phyloP scores from a whole-genome alignment of 2,797 vertebrate genomes.

The Thalassophryne amazonica region DNA sequence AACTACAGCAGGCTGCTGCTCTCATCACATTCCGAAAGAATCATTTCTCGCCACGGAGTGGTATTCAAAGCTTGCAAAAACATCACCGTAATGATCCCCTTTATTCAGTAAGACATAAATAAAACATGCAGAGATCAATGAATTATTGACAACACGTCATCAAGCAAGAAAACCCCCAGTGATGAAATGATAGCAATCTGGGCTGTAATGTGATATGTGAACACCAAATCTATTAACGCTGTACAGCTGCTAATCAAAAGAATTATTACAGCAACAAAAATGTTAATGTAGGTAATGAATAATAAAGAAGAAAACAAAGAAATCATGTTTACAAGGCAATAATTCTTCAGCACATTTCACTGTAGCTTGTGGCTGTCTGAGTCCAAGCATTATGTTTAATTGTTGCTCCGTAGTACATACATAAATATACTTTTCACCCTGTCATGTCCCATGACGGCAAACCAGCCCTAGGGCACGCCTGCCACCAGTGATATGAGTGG shows the following conservation, averaged over 20 bases:
- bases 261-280: slow-evolving; percentile 25
- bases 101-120: slow-evolving; percentile 67
- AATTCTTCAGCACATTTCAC: slow-evolving; percentile 9
- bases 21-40: slow-evolving; percentile 54
- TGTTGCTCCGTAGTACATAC: too few relatives aligned
- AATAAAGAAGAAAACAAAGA: slow-evolving; percentile 37
- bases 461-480: too few relatives aligned
- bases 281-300: slow-evolving; percentile 21
- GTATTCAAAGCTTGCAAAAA: slow-evolving; percentile 55
- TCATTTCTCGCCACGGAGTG: slow-evolving; percentile 52
- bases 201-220: slow-evolving; percentile 32
- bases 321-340: slow-evolving; percentile 42
- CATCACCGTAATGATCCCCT: slow-evolving; percentile 58
- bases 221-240: slow-evolving; percentile 55
- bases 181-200: slow-evolving; percentile 61
- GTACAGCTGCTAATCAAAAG: slow-evolving; percentile 40
- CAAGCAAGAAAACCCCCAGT: slow-evolving; percentile 61
- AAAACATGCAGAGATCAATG: slow-evolving; percentile 68
- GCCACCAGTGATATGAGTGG: too few relatives aligned
- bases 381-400: too few relatives aligned
- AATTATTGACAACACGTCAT: slow-evolving; percentile 72
- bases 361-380: too few relatives aligned
- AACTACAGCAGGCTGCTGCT: slow-evolving; percentile 22
- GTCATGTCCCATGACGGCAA: too few relatives aligned
- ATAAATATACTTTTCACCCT: too few relatives aligned